Percentiles rank a stretch among this genome's conserved stretches.
Evolutionary conservation across 2,113 vertebrate species (phyloP).

Genomic region (Piliocolobus tephrosceles): DNA sequence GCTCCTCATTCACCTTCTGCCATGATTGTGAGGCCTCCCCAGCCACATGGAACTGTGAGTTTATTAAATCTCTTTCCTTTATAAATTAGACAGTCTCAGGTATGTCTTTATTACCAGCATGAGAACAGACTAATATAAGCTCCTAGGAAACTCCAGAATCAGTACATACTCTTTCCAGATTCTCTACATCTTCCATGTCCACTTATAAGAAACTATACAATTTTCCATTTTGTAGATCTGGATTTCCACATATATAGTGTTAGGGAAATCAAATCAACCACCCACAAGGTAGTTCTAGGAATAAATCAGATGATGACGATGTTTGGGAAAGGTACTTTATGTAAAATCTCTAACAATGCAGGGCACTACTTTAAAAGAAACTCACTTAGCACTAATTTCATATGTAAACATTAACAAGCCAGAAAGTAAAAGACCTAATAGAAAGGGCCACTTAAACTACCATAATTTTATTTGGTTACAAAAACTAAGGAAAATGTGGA

Average conservation of each 20-base stretch:
- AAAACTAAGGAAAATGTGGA: slow-evolving; percentile 7
- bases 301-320: not conserved
- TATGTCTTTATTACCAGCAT: too few relatives aligned
- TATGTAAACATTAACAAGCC: not conserved
- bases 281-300: not conserved
- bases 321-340: slow-evolving; percentile 2
- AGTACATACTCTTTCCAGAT: not conserved
- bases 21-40: too few relatives aligned
- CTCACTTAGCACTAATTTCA: not conserved
- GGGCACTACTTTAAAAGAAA: not conserved
- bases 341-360: not conserved
- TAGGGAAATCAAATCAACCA: not conserved
- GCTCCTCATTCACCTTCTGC: too few relatives aligned
- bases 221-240: not conserved
- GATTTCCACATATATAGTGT: not conserved
- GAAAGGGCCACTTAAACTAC: not conserved
- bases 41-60: too few relatives aligned
- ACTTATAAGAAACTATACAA: not conserved
- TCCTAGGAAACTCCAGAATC: not conserved
- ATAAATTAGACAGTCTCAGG: too few relatives aligned
- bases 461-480: not conserved
- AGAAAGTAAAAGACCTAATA: not conserved
- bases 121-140: too few relatives aligned
- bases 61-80: too few relatives aligned
- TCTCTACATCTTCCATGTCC: not conserved